Evolutionary conservation across 2,888 invertebrate species (phyloP).

Genomic region (Oligia latruncula): DNA sequence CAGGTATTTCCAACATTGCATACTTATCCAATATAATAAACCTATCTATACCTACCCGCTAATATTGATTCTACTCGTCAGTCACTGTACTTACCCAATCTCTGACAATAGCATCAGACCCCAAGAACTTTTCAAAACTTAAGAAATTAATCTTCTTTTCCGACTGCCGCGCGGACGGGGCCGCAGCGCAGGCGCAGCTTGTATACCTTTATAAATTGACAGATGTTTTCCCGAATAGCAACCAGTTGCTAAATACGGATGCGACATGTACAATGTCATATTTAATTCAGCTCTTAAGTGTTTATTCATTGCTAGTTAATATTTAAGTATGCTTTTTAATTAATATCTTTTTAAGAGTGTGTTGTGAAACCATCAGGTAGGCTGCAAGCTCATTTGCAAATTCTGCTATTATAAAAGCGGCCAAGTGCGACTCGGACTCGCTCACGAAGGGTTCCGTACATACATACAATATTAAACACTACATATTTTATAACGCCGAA

Average conservation of each 20-base stretch:
- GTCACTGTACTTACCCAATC: background rate
- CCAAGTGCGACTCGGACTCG: background rate
- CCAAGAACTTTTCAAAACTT: background rate
- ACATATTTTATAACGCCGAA: background rate
- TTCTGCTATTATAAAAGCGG: slow-evolving; percentile 2
- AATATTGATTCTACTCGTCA: background rate
- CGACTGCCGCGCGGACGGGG: no score
- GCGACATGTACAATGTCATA: slow-evolving; percentile 63
- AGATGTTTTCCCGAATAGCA: slow-evolving; percentile 39
- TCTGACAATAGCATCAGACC: background rate
- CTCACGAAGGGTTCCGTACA: background rate
- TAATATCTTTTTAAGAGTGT: slow-evolving; percentile 27
- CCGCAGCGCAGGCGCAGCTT: background rate
- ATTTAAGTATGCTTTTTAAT: slow-evolving; percentile 59
- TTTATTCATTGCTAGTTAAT: slow-evolving; percentile 60
- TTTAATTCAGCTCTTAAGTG: slow-evolving; percentile 60
- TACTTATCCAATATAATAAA: background rate
- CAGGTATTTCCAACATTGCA: background rate
- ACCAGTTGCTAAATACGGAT: slow-evolving; percentile 36
- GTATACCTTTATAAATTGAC: slow-evolving; percentile 31
- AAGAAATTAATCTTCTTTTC: background rate
- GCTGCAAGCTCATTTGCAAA: slow-evolving; percentile 6
- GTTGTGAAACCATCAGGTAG: background rate
- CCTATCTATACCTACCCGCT: background rate
- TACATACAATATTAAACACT: background rate